Evolutionary conservation across 2,113 vertebrate species (phyloP).

Genomic region (Onychostruthus taczanowskii): DNA sequence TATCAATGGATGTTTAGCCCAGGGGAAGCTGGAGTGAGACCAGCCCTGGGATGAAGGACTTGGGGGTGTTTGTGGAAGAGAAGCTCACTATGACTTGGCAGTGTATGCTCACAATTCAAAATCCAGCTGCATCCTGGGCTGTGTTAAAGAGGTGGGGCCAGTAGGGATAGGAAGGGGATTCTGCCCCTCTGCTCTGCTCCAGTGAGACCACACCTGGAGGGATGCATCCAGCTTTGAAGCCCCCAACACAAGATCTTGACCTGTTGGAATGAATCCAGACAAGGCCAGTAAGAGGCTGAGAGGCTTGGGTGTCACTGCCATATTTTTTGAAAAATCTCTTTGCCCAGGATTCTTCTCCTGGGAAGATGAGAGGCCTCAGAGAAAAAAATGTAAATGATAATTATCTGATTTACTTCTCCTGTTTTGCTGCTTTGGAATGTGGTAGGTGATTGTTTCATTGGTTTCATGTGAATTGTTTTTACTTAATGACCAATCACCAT

Average conservation of each 20-base stretch:
- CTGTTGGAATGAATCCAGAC: background rate
- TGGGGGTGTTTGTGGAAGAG: background rate
- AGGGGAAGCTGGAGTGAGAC: background rate
- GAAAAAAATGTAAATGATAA: no score
- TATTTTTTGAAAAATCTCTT: no score
- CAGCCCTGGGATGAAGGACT: background rate
- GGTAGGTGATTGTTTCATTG: no score
- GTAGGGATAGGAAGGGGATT: background rate
- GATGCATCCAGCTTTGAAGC: background rate
- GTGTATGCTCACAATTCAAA: accelerated
- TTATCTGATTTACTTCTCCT: no score
- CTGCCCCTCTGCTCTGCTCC: background rate
- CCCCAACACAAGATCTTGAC: background rate
- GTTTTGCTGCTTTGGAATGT: no score
- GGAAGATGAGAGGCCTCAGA: no score
- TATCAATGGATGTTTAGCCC: background rate
- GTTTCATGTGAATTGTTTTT: no score
- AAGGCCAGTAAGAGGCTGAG: background rate
- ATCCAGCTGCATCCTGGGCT: background rate
- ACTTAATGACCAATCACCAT: no score
- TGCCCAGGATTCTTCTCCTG: no score
- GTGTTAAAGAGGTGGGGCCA: accelerated
- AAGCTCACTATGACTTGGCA: background rate
- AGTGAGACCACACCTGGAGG: background rate
- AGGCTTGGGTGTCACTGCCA: background rate